phyloP scores from a whole-genome alignment of 2,888 invertebrate genomes.

The Andrena bicolor region DNA sequence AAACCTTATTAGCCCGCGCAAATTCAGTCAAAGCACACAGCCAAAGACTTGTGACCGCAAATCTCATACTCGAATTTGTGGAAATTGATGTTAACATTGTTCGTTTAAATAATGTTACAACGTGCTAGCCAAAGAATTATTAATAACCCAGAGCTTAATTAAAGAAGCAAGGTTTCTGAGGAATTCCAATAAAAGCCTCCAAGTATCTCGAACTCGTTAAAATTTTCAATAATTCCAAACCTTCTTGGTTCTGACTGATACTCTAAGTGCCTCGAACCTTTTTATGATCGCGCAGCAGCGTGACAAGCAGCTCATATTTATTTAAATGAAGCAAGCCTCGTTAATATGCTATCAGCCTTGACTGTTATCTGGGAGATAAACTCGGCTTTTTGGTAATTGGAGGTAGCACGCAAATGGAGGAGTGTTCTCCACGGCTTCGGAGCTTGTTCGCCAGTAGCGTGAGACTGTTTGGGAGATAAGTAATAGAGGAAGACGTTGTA shows the following conservation, averaged over 20 bases:
- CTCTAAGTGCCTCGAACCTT: neutral
- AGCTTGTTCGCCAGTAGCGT: neutral
- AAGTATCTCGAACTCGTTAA: neutral
- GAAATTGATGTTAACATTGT: neutral
- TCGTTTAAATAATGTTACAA: neutral
- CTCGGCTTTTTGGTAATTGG: slow-evolving; percentile 21
- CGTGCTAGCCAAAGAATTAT: no score
- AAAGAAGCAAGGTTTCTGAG: neutral
- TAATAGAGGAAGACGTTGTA: neutral
- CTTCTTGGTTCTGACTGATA: no score
- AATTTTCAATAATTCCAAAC: neutral
- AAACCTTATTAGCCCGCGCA: slow-evolving; percentile 47
- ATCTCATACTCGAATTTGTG: neutral
- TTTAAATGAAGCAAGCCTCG: slow-evolving; percentile 31
- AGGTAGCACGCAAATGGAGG: neutral
- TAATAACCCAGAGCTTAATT: no score
- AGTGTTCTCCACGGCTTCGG: neutral
- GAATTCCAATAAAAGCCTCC: neutral
- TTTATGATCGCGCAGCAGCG: neutral
- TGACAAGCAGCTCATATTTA: neutral
- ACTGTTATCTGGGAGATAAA: neutral
- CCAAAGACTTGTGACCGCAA: neutral
- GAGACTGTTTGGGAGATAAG: slow-evolving; percentile 13
- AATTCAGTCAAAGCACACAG: neutral
- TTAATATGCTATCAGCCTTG: slow-evolving; percentile 39